Base-by-base conservation (phyloP, 2,888 invertebrate genomes). In the Acrocera orbiculus region DNA sequence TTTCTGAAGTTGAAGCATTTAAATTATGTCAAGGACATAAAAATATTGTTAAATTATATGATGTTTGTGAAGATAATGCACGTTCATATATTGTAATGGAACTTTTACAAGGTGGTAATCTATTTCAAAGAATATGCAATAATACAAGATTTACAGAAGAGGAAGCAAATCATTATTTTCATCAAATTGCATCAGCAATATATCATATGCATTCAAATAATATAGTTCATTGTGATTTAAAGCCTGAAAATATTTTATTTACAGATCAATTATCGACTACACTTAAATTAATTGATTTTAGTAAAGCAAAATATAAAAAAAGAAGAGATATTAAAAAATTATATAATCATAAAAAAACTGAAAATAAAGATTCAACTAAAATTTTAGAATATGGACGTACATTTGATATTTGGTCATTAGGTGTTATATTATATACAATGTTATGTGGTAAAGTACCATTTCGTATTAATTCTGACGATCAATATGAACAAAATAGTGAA, bases 391-490 rank as follows among this genome's bases (percentile, higher is more conserved):
- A 95, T 62, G 85, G 87, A 42, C 80, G 89, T 54, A 79, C 82
- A 50, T 92, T 92, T 64, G 96, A 96, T 63, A 64, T 93, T 38
- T 96, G 95, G 90, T 87, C 90, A 45, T 65, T 96, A 1, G 96
- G 96, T 0, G 92, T 92, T 3, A 85, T 93, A 43, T 63, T 92
- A 28, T 69, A 66, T 42, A 61, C 65, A 19, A 66, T 69, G 66
- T 59, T 93, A 29, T 78, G 83, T 40, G 93, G 93, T 0, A 73
- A 75, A 48, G 79, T 86, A 1, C 92, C 93, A 1, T 93, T 90
- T 64, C 51, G 56, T 33, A 47, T 46, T 33, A 44, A 46, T 17
- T 42, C 38, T 34, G 39, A 15, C 14, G 15, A n/a, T 10, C 22
- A 22, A 5, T 10, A 4, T 4, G 10, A 22, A 22, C 22, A 22